A percentile compares a stretch with the other conserved stretches of the same genome.
These are phyloP conservation scores for Rapana venosa DNA, from an alignment of 2,888 invertebrate species.

Conservation along the genomic window DNA sequence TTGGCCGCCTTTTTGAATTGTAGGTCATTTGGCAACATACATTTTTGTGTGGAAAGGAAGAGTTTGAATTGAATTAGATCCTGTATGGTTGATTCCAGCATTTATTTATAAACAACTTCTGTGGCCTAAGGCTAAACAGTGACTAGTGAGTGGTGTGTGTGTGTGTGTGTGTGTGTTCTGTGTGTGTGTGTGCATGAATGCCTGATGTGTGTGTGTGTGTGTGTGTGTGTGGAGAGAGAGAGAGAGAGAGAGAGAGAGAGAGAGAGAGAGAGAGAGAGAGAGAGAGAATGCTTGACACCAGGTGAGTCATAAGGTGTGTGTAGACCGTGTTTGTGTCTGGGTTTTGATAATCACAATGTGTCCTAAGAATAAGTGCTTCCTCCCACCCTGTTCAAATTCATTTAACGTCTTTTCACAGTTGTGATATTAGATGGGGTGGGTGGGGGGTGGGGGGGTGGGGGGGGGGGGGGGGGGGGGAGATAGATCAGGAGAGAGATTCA, in stretches of 20 bases:
- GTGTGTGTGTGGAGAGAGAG: background rate
- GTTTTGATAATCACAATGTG: no score
- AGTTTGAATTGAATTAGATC: no score
- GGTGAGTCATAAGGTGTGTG: no score
- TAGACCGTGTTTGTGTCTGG: no score
- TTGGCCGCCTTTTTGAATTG: background rate
- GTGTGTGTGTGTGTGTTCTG: background rate
- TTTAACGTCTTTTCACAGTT: no score
- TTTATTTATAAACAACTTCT: background rate
- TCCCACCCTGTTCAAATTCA: no score
- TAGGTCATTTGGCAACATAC: background rate
- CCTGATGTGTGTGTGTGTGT: background rate
- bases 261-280: background rate
- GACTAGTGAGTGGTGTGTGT: background rate
- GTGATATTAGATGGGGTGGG: no score
- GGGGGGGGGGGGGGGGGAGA: no score
- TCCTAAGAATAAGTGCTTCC: no score
- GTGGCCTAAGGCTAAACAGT: background rate
- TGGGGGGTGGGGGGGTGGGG: no score
- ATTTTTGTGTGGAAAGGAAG: no score
- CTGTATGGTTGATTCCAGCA: background rate
- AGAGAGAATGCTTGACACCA: background rate
- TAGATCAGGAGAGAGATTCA: background rate
- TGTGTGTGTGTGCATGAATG: background rate
- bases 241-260: conserved; percentile 14